A percentile compares a stretch with the other conserved stretches of the same genome.
phyloP scores from a whole-genome alignment of 2,113 vertebrate genomes.

The Heloderma charlesbogerti region DNA sequence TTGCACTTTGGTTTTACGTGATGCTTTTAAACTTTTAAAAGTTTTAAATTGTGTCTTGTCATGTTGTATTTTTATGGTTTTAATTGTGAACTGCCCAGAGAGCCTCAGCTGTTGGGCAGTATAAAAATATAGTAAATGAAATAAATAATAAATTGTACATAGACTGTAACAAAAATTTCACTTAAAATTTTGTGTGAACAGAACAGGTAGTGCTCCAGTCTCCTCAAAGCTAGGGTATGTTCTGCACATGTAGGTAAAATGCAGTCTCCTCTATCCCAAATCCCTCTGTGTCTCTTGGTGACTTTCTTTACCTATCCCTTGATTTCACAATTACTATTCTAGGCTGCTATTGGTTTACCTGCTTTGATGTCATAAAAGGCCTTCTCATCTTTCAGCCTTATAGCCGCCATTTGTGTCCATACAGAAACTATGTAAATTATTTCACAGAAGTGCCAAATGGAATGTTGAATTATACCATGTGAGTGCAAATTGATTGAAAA shows the following conservation, averaged over 20 bases:
- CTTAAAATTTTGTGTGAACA: not conserved
- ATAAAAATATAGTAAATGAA: too few relatives aligned
- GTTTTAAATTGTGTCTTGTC: too few relatives aligned
- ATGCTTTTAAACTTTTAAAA: too few relatives aligned
- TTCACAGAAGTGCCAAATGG: not conserved
- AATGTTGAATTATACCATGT: not conserved
- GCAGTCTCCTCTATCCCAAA: not conserved
- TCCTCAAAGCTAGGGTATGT: not conserved
- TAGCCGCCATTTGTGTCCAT: not conserved
- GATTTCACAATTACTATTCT: not conserved
- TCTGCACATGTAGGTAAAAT: not conserved
- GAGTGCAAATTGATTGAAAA: not conserved
- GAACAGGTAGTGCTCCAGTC: not conserved
- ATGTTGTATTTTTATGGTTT: too few relatives aligned
- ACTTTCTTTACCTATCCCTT: too few relatives aligned
- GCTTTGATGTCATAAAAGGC: not conserved
- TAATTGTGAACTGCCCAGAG: too few relatives aligned
- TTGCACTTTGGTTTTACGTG: too few relatives aligned
- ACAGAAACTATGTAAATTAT: not conserved
- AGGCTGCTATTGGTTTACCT: not conserved
- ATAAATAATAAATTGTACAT: too few relatives aligned
- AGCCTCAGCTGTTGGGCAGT: too few relatives aligned
- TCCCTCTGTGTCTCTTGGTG: not conserved
- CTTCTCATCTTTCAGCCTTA: not conserved
- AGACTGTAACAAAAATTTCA: not conserved